Base-by-base conservation (phyloP, 53 echinoderm and acorn worm species). In the Paelopatides confundens region DNA sequence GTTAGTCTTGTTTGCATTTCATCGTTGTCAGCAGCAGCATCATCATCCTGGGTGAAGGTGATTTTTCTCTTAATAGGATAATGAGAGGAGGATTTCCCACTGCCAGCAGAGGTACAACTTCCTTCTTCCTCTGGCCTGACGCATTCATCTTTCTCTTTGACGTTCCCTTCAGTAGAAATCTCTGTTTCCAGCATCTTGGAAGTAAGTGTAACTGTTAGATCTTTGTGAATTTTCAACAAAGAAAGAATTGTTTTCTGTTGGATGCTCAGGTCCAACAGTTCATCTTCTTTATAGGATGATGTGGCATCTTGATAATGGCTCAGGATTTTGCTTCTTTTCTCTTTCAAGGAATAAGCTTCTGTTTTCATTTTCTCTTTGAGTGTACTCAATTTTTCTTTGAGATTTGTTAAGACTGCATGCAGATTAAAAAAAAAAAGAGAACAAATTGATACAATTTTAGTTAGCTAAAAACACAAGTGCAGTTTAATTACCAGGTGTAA, bases 171-270 rank as follows among this genome's bases (percentile, higher is more conserved):
- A 18, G 58, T 23, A 6, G 15, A n/a, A 5, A 0, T 5, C 6
- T 18, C 2, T 5, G 21, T 23, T n/a, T n/a, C n/a, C 35, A 35
- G 35, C 70, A 43, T 27, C 46, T 74, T 74, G 12, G 18, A n/a
- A 21, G n/a, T 21, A 21, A 74, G 35, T 10, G 24, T 18, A 46
- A 5, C 30, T 24, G 28, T 15, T 40, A 35, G 40, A n/a, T 35
- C 46, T 74, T 74, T 74, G 35, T 74, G 74, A 27, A 74, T 24
- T 23, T 38, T 47, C 74, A 74, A 23, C 26, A 74, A 43, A 26
- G 39, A 46, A 2, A 74, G 23, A 2, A 74, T 26, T 24, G 38
- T 39, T 39, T 27, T 74, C 43, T 74, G 74, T 40, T n/a, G 23
- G 26, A 26, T 24, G 40, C 74, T 74, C 47, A 74, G 26, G 35